Evolutionary conservation across 1,140 invertebrate species (phyloP).

Genomic region (Charaxes varanes): DNA sequence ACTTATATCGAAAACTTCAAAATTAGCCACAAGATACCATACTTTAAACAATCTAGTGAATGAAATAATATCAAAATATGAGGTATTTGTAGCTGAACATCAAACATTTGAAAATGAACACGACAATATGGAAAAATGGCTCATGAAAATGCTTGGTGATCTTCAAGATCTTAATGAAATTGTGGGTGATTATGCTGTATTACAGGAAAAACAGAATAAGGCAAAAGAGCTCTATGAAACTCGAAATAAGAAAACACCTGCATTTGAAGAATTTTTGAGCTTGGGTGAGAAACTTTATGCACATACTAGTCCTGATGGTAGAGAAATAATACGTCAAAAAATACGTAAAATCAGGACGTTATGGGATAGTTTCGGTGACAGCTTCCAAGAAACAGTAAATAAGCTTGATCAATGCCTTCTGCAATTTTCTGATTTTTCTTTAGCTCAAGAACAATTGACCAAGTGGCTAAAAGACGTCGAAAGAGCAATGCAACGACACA

Average conservation of each 20-base stretch:
- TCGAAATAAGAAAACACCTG: slow-evolving; percentile 85
- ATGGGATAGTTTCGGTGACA: slow-evolving; percentile 92
- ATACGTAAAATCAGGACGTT: slow-evolving; percentile 86
- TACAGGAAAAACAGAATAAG: slow-evolving; percentile 90
- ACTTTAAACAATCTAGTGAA: slow-evolving; percentile 88
- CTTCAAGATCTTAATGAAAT: slow-evolving; percentile 87
- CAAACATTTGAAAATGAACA: slow-evolving; percentile 87
- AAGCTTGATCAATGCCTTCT: slow-evolving; percentile 91
- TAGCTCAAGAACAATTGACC: slow-evolving; percentile 92
- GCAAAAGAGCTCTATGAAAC: slow-evolving; percentile 88
- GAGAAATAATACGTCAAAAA: slow-evolving; percentile 93
- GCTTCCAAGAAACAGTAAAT: slow-evolving; percentile 83
- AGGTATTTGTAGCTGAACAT: slow-evolving; percentile 91
- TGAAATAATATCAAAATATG: slow-evolving; percentile 85
- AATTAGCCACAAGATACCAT: slow-evolving; percentile 89
- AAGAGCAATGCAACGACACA: slow-evolving; percentile 92
- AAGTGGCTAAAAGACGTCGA: slow-evolving; percentile 95
- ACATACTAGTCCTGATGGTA: slow-evolving; percentile 94
- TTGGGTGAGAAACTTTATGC: slow-evolving; percentile 93
- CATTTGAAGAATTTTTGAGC: slow-evolving; percentile 90
- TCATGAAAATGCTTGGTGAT: slow-evolving; percentile 81
- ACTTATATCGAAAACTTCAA: slow-evolving; percentile 83
- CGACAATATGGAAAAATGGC: slow-evolving; percentile 83
- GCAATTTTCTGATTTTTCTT: slow-evolving; percentile 91
- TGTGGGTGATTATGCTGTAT: slow-evolving; percentile 87